These are phyloP conservation scores for Camponotus vicinus DNA, from an alignment of 1,140 invertebrate genomes.

Conservation along the genomic window DNA sequence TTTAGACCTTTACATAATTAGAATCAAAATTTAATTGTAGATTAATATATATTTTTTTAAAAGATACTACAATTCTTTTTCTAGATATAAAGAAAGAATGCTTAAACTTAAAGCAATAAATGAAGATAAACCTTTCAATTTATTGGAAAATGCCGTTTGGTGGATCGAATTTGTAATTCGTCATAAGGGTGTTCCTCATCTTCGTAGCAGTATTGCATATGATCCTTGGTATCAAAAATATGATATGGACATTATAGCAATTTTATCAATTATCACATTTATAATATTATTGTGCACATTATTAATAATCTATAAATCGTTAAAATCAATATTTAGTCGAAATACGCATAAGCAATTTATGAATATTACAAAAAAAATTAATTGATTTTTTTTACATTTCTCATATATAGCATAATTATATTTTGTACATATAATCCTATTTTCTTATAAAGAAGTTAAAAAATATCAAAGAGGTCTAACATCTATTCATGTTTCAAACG, in stretches of 20 bases:
- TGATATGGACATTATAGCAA: slow-evolving; percentile 77
- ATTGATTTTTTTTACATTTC: neutral
- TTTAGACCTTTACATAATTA: slow-evolving; percentile 18
- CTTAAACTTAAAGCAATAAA: slow-evolving; percentile 70
- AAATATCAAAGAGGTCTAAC: too few species aligned
- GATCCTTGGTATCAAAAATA: slow-evolving; percentile 81
- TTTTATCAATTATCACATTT: slow-evolving; percentile 59
- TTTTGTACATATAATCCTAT: neutral
- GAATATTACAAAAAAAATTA: slow-evolving; percentile 23
- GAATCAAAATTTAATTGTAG: neutral
- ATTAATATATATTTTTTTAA: slow-evolving; percentile 7
- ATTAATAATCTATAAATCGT: slow-evolving; percentile 34
- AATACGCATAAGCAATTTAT: neutral
- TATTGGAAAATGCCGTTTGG: slow-evolving; percentile 84
- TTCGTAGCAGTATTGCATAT: slow-evolving; percentile 80
- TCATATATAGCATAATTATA: neutral
- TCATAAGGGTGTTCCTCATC: slow-evolving; percentile 85
- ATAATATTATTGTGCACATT: slow-evolving; percentile 9
- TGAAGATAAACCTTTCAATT: slow-evolving; percentile 83
- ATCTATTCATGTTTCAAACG: too few species aligned
- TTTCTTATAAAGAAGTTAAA: too few species aligned
- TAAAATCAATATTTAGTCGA: slow-evolving; percentile 14
- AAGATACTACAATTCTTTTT: slow-evolving; percentile 10
- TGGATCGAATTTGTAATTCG: slow-evolving; percentile 88
- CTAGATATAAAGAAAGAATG: slow-evolving; percentile 80